Evolutionary conservation across 2,113 vertebrate species (phyloP).

Genomic region (Anoplopoma fimbria): DNA sequence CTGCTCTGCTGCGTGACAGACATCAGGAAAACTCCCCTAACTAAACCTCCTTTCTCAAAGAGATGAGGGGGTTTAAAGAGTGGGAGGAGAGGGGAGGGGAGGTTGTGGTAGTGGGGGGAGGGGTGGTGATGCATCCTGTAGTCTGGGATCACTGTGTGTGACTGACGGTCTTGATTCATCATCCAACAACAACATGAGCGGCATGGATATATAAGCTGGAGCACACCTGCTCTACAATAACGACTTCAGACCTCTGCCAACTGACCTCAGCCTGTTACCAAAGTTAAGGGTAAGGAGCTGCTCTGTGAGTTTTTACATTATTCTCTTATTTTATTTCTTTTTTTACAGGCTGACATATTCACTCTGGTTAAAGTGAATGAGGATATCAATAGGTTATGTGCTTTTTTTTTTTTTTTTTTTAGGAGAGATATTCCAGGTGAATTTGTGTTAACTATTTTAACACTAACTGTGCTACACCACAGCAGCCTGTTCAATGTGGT

Average conservation of each 20-base stretch:
- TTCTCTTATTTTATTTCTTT: neutral
- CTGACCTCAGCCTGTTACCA: conserved; percentile 69
- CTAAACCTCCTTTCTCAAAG: conserved; percentile 48
- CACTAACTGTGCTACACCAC: neutral
- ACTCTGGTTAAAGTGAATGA: neutral
- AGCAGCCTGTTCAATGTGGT: neutral
- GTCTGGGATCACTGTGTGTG: conserved; percentile 61
- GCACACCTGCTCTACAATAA: conserved; percentile 62
- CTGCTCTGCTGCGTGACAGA: conserved; percentile 80
- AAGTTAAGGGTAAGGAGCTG: conserved; percentile 74
- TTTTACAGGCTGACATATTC: neutral
- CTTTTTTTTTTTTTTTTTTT: neutral
- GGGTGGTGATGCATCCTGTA: conserved; percentile 55
- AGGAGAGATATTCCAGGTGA: neutral
- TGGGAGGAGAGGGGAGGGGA: conserved; percentile 45
- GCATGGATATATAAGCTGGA: conserved; percentile 70
- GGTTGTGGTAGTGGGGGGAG: conserved; percentile 6
- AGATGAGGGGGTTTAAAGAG: conserved; percentile 36
- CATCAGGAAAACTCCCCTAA: conserved; percentile 61
- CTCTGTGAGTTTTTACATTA: neutral
- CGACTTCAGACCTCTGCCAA: conserved; percentile 56
- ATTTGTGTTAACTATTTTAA: neutral
- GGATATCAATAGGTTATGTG: neutral
- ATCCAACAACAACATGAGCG: conserved; percentile 54
- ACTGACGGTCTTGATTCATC: conserved; percentile 79